phyloP scores from a whole-genome alignment of 2,888 invertebrate species.

The Lamproptera curius region DNA sequence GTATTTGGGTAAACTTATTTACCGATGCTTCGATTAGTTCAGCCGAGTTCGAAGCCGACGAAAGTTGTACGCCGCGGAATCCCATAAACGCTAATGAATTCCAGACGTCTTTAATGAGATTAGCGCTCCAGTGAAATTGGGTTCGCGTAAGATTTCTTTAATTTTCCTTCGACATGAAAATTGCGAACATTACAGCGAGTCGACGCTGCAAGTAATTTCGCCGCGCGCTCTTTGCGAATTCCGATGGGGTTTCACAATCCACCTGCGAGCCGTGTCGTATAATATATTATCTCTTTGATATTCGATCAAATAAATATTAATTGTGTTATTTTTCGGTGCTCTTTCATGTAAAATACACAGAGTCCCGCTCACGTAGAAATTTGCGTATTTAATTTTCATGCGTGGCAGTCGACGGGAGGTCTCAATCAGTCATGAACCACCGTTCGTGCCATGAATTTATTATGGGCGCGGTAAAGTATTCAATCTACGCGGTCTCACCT shows the following conservation, averaged over 20 bases:
- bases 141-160: constrained; percentile 71
- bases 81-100: constrained; percentile 76
- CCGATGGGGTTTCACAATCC: not conserved
- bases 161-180: constrained; percentile 70
- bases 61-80: constrained; percentile 60
- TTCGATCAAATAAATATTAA: not conserved
- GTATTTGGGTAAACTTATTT: no score
- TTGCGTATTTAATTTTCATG: constrained; percentile 23
- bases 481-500: constrained; percentile 33
- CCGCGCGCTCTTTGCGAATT: not conserved
- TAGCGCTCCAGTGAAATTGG: constrained; percentile 71
- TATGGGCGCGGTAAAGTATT: constrained; percentile 54
- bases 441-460: constrained; percentile 64
- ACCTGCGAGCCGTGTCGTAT: not conserved
- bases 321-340: not conserved
- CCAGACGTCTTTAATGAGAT: constrained; percentile 72
- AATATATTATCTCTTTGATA: constrained; percentile 5
- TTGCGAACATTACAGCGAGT: constrained; percentile 50
- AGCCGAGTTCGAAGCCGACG: not conserved
- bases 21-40: not conserved
- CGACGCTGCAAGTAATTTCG: constrained; percentile 11
- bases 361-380: constrained; percentile 15
- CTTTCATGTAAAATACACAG: constrained; percentile 17
- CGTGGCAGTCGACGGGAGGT: constrained; percentile 41
- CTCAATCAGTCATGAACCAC: constrained; percentile 62